Base-by-base conservation (phyloP, 1,140 invertebrate species). In the Halyomorpha halys region DNA sequence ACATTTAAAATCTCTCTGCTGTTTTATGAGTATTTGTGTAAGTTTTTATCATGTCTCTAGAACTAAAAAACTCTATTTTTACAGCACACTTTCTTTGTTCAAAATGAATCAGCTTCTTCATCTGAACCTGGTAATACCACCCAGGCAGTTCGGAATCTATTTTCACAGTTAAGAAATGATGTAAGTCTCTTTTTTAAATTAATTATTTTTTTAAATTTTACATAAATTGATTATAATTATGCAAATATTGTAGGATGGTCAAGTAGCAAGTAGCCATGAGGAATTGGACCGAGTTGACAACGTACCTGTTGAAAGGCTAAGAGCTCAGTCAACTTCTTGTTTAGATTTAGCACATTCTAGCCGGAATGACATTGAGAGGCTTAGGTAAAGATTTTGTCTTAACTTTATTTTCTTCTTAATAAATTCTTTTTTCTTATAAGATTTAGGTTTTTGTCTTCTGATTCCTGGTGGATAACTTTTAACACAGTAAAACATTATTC, bases 61-160 rank as follows among this genome's bases (percentile, higher is more conserved):
- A 30, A 4, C 27, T 30, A 8, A 8, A 4, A 4, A 30, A 30
- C 3, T 30, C 8, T 30, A 65, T 53, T 64, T 65, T 71, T 73
- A 16, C 70, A 77, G 73, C 91, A 94, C 73, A 91, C 89, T 65
- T 97, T 95, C 75, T 91, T 86, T 70, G 87, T 86, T 79, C 83
- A 83, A 65, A 83, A 81, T 74, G 84, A 84, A 70, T 75, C 80
- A 63, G 73, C 74, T 19, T 19, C 53, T 6, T 56, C 53, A 59
- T 69, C 71, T 45, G 75, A 76, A 60, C 70, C 69, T 45, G 69
- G 69, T n/a, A 70, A 61, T 51, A 61, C 64, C 44, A 66, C 67
- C 2, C 65, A 70, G 56, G 64, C 59, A 44, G 68, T 67, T 14
- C 44, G 62, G 19, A 70, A 64, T 60, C 44, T 71, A 16, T 70